These are phyloP conservation scores for Trilocha varians DNA, from an alignment of 2,888 invertebrate species.

Conservation along the genomic window DNA sequence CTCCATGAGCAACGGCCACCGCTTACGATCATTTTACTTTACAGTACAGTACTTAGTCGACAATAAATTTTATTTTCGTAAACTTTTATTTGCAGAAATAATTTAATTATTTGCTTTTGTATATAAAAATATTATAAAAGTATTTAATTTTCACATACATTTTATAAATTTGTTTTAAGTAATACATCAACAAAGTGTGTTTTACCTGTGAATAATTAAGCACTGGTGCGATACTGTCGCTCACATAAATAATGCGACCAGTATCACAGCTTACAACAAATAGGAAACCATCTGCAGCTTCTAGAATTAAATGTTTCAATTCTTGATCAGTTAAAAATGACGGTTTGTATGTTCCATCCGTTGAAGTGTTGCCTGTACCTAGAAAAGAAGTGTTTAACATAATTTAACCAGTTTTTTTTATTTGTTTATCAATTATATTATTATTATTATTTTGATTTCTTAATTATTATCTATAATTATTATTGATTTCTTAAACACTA, in stretches of 20 bases:
- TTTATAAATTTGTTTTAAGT: background rate
- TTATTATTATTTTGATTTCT: background rate
- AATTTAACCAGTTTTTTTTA: too few species aligned
- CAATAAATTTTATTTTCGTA: too few species aligned
- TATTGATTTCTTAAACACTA: background rate
- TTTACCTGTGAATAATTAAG: slow-evolving; percentile 92
- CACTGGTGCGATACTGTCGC: slow-evolving; percentile 98
- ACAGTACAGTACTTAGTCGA: too few species aligned
- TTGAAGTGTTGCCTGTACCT: slow-evolving; percentile 97
- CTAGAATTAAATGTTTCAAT: slow-evolving; percentile 97
- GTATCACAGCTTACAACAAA: slow-evolving; percentile 96
- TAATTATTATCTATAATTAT: background rate
- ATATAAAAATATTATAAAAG: too few species aligned
- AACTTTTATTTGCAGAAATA: too few species aligned
- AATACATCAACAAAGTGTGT: background rate
- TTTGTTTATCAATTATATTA: too few species aligned
- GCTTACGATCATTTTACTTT: too few species aligned
- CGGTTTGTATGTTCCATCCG: slow-evolving; percentile 97
- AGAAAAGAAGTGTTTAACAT: slow-evolving; percentile 20
- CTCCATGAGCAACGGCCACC: too few species aligned
- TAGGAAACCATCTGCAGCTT: slow-evolving; percentile 99
- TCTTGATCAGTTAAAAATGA: slow-evolving; percentile 99
- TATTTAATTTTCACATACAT: too few species aligned
- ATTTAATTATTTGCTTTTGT: too few species aligned
- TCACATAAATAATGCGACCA: slow-evolving; percentile 97